Evolutionary conservation across 1,140 invertebrate species (phyloP).

Genomic region (Caenorhabditis brenneri): DNA sequence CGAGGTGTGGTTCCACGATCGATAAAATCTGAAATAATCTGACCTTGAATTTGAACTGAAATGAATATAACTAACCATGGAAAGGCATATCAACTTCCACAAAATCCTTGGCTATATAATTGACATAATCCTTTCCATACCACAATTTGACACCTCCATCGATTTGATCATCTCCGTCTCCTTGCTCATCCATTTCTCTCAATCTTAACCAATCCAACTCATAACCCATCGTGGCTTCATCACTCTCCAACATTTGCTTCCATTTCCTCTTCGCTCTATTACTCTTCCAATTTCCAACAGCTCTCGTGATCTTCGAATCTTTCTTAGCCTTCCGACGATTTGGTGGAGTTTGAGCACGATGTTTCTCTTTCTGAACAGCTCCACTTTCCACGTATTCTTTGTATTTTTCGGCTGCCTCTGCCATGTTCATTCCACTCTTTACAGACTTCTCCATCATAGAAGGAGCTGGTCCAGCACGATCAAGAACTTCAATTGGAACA

Average conservation of each 20-base stretch:
- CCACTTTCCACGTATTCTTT: conserved; percentile 60
- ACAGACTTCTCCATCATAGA: conserved; percentile 50
- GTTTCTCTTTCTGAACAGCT: conserved; percentile 54
- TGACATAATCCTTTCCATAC: conserved; percentile 94
- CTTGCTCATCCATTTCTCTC: conserved; percentile 57
- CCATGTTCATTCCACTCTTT: conserved; percentile 52
- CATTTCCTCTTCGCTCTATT: conserved; percentile 63
- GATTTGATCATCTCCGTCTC: conserved; percentile 10
- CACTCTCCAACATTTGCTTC: conserved; percentile 66
- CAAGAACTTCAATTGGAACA: conserved; percentile 44
- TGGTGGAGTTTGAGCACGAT: conserved; percentile 55
- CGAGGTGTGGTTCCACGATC: conserved; percentile 85
- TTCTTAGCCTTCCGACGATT: conserved; percentile 44
- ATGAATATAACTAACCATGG: conserved; percentile 77
- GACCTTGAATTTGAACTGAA: too few relatives aligned
- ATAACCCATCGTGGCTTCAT: conserved; percentile 65
- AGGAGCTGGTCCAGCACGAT: conserved; percentile 49
- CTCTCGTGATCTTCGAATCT: conserved; percentile 46
- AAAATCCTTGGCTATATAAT: conserved; percentile 98
- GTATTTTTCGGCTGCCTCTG: conserved; percentile 54
- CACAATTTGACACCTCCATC: conserved; percentile 80
- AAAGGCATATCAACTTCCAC: conserved; percentile 86
- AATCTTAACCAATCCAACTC: conserved; percentile 65
- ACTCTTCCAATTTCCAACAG: conserved; percentile 64
- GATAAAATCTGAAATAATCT: conserved; percentile 79